phyloP scores from a whole-genome alignment of 1,140 invertebrate genomes.

The Bombus affinis region DNA sequence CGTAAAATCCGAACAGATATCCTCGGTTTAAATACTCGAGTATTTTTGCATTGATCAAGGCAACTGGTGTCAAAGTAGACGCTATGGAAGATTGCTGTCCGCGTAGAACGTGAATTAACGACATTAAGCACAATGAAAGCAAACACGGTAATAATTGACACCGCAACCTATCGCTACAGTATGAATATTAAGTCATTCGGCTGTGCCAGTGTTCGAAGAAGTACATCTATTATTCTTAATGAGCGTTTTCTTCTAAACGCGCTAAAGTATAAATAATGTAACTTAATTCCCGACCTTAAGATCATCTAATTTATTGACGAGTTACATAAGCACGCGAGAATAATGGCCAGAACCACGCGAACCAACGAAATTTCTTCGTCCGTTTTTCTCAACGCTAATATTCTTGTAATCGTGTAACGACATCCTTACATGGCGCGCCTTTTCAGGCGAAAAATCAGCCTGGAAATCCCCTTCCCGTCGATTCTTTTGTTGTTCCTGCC shows the following conservation, averaged over 20 bases:
- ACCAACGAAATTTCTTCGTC: not conserved
- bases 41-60: not conserved
- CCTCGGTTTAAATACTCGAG: not conserved
- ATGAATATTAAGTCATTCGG: constrained; percentile 29
- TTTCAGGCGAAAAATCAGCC: constrained; percentile 47
- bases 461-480: constrained; percentile 44
- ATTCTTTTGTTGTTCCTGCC: constrained; percentile 54
- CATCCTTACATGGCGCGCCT: constrained; percentile 56
- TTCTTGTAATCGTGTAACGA: not conserved
- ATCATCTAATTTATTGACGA: not conserved
- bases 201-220: not conserved
- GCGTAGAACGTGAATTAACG: constrained; percentile 27
- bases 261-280: constrained; percentile 14
- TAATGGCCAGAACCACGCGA: not conserved
- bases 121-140: constrained; percentile 41
- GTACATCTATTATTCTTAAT: not conserved
- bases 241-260: not conserved
- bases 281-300: constrained; percentile 22
- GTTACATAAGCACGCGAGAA: constrained; percentile 35
- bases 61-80: not conserved
- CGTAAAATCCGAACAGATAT: not conserved
- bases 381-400: not conserved
- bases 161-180: constrained; percentile 11
- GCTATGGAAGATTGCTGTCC: not conserved
- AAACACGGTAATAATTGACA: constrained; percentile 45